Conservation (phyloP, 23 tunicate species). For the Styela clava region DNA sequence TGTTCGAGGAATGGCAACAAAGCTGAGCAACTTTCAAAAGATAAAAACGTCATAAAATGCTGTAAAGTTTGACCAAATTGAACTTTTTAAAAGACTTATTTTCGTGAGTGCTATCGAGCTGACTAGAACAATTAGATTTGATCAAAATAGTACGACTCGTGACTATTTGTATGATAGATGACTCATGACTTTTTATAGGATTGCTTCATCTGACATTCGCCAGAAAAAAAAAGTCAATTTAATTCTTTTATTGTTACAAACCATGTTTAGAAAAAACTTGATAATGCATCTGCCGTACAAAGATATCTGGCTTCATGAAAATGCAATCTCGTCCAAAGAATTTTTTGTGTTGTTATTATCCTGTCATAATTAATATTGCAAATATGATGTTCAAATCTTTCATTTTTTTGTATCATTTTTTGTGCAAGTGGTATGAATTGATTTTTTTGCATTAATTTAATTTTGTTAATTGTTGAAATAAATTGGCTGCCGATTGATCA, state of each 20-base stretch:
- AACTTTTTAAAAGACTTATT: background rate
- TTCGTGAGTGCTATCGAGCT: background rate
- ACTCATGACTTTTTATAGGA: too few relatives aligned
- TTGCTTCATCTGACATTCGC: too few relatives aligned
- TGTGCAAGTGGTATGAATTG: background rate
- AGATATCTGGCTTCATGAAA: too few relatives aligned
- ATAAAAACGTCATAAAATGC: background rate
- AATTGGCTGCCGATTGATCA: background rate
- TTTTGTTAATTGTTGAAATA: background rate
- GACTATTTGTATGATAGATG: too few relatives aligned
- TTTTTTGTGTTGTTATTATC: background rate
- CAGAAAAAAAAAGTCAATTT: too few relatives aligned
- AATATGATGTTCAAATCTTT: background rate
- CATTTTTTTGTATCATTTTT: background rate
- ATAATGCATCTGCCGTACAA: too few relatives aligned
- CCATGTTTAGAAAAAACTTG: too few relatives aligned
- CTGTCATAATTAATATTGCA: background rate
- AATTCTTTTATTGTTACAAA: too few relatives aligned
- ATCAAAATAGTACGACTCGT: too few relatives aligned
- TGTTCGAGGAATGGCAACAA: background rate
- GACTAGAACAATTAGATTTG: background rate
- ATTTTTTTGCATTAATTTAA: background rate
- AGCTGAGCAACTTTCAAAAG: constrained; percentile 4
- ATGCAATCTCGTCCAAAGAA: too few relatives aligned
- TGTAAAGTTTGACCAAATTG: too few relatives aligned